Evolutionary conservation across 2,797 vertebrate species (phyloP), one percentile per base, ranked within the genome.

Genomic region (Carduelis carduelis): DNA sequence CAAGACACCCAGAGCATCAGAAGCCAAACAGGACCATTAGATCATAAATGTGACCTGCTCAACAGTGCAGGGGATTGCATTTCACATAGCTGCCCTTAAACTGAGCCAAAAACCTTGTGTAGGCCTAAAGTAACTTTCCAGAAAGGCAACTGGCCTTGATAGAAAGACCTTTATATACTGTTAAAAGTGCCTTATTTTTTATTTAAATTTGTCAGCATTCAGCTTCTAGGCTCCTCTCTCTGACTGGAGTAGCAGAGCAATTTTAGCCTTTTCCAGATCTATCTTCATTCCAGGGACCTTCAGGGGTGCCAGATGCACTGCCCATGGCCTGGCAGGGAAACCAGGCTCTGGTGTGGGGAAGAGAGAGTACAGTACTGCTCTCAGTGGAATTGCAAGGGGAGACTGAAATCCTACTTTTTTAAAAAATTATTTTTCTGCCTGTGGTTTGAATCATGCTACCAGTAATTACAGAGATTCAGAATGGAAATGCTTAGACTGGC

Each of bases 11-110:
- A 24, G 27, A 83, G 60, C 70, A 56, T 63, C 87, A 43, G 41
- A 85, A 81, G 47, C 28, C 87, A 66, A 92, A 55, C 59, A 74
- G 53, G 76, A 89, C 79, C 57, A 71, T 83, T 53, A 68, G 71
- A 83, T 91, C 82, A 53, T 15, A 71, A 91, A 89, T 3, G 37
- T 50, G 84, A 92, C 78, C 82, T 61, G 49, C 72, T 89, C 84
- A 71, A 4, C 75, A 61, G 82, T 14, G 53, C 75, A 89, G 19
- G 44, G 43, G 56, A 91, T 77, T 85, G 71, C 89, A 57, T 81
- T 91, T 89, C 95, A 95, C 87, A 66, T 57, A 92, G 91, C 82
- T 96, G 94, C 79, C 89, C 91, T 87, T 95, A 87, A 87, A 68
- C 64, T 83, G 71, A 96, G 96, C 93, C 92, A 95, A 96, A 90